Evolutionary conservation across 35 echinoderm and acorn worm genomes (phyloP).

Genomic region (Amphiura filiformis): DNA sequence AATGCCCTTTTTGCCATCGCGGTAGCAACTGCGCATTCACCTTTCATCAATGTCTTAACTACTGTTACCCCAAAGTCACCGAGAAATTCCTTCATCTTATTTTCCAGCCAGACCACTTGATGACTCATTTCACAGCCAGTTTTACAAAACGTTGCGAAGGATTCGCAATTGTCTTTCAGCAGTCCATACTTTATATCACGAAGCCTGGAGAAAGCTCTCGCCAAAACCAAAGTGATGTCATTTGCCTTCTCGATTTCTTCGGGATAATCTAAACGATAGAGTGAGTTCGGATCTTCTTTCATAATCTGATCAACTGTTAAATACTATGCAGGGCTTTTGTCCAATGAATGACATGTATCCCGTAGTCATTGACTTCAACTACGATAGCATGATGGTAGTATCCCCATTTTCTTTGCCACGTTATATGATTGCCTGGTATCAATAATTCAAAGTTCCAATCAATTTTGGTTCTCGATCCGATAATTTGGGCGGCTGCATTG

Average conservation of each 20-base stretch:
- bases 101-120: not conserved
- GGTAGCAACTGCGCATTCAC: not conserved
- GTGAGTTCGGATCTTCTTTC: not conserved
- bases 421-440: conserved; percentile 38
- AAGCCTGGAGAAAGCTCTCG: conserved; percentile 10
- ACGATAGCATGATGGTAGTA: conserved; percentile 54
- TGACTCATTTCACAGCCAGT: conserved; percentile 18
- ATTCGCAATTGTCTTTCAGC: conserved; percentile 37
- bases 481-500: not conserved
- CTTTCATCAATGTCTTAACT: not conserved
- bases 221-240: conserved; percentile 22
- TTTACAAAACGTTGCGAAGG: conserved; percentile 53
- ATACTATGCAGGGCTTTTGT: not conserved
- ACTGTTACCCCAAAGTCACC: not conserved
- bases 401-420: conserved; percentile 25
- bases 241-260: conserved; percentile 18
- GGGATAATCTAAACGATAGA: conserved; percentile 26
- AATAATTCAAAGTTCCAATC: not conserved
- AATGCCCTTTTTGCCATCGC: not conserved
- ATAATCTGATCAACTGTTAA: not conserved
- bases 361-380: not conserved
- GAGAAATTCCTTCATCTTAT: not conserved
- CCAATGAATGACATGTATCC: conserved; percentile 15
- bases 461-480: not conserved
- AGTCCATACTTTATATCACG: conserved; percentile 16